Evolutionary conservation across 92 coral and sea anemone species (phyloP).

Genomic region (Paramuricea clavata): DNA sequence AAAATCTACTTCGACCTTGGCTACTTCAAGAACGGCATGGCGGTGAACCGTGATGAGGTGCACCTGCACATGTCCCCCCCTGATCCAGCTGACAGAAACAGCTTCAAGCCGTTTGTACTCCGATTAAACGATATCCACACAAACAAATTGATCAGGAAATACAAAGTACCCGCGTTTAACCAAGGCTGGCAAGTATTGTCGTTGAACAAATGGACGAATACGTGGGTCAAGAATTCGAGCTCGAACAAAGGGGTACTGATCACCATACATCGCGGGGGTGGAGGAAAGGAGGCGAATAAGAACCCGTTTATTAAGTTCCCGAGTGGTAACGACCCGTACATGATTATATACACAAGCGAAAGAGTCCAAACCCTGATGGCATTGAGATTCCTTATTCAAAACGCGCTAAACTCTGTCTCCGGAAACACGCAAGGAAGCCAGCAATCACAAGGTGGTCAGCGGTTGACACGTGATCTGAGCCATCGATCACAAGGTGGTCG

Average conservation of each 20-base stretch:
- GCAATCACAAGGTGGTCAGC: background rate
- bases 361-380: background rate
- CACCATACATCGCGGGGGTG: slow-evolving; percentile 5
- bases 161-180: slow-evolving; percentile 46
- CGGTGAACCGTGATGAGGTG: slow-evolving; percentile 22
- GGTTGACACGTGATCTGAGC: background rate
- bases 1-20: slow-evolving; percentile 17
- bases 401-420: slow-evolving; percentile 26
- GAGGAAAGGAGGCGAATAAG: background rate
- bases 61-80: slow-evolving; percentile 27
- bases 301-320: slow-evolving; percentile 37
- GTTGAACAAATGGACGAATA: slow-evolving; percentile 16
- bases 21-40: background rate
- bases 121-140: slow-evolving; percentile 27
- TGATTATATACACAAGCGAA: slow-evolving; percentile 15
- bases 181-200: slow-evolving; percentile 49
- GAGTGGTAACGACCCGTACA: slow-evolving; percentile 20
- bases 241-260: slow-evolving; percentile 34
- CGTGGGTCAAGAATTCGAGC: slow-evolving; percentile 17
- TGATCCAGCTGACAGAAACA: background rate
- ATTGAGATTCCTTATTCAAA: slow-evolving; percentile 8
- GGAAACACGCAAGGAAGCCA: background rate
- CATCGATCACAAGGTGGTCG: background rate
- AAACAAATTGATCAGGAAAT: slow-evolving; percentile 2
- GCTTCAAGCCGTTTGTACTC: slow-evolving; percentile 8